Percentiles rank a stretch among this genome's conserved stretches.
Conservation (phyloP, 1,140 invertebrate genomes). For the Drosophila orosa region DNA sequence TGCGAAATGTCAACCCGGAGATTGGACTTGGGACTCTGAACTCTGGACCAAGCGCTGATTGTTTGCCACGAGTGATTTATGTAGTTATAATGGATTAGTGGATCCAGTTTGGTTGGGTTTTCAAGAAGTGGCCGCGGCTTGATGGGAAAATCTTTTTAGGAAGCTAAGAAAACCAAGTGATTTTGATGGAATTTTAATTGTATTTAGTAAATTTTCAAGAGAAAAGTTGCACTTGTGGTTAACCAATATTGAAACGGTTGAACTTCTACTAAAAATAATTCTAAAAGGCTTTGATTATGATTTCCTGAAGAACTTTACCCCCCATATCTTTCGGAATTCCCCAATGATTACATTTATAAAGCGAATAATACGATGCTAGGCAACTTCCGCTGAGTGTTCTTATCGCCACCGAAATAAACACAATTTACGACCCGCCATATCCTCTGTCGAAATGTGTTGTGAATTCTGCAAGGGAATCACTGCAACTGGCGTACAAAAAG, state of each 20-base stretch:
- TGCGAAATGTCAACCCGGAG: slow-evolving; percentile 22
- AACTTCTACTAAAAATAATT: background rate
- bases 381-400: slow-evolving; percentile 18
- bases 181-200: background rate
- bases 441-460: slow-evolving; percentile 12
- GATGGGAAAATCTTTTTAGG: background rate
- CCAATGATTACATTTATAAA: background rate
- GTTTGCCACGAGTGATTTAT: slow-evolving; percentile 33
- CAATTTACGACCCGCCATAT: slow-evolving; percentile 28
- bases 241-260: background rate
- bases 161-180: background rate
- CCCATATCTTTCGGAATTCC: slow-evolving; percentile 1
- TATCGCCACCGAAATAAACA: slow-evolving; percentile 28
- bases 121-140: background rate
- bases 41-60: slow-evolving; percentile 22
- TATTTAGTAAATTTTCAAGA: background rate
- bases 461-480: slow-evolving; percentile 14
- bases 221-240: no score
- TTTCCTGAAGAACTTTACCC: background rate
- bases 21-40: slow-evolving; percentile 12
- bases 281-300: background rate
- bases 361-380: background rate
- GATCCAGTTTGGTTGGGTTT: slow-evolving; percentile 3
- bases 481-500: slow-evolving; percentile 8
- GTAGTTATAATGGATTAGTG: slow-evolving; percentile 33